Percentiles rank a stretch among this genome's conserved stretches.
Conservation (phyloP, 2,797 vertebrate species). For the Spinus pinus region DNA sequence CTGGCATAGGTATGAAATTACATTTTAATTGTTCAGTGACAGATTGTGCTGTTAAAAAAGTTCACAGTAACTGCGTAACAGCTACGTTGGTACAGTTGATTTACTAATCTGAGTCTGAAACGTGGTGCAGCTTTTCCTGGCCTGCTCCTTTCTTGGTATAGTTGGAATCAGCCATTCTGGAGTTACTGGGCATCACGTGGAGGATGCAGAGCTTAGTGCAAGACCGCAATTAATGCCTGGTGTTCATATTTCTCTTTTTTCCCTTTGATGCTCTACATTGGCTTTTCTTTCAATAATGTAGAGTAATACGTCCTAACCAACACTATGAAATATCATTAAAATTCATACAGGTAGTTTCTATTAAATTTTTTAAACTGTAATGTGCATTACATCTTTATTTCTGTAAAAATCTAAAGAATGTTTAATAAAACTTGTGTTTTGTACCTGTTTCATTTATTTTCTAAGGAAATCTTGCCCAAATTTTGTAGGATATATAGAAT, state of each 20-base stretch:
- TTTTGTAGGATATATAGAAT: background rate
- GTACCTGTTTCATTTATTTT: background rate
- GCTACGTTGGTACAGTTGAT: background rate
- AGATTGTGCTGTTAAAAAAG: background rate
- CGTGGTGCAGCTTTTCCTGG: background rate
- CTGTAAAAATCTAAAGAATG: background rate
- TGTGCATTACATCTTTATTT: background rate
- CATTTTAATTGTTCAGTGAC: background rate
- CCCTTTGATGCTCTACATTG: background rate
- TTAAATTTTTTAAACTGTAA: background rate
- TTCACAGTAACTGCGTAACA: background rate
- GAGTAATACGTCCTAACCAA: background rate
- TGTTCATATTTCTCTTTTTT: background rate
- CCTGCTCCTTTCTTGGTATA: fast-evolving
- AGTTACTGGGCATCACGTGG: fast-evolving
- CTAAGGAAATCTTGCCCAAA: background rate
- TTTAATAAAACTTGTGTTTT: background rate
- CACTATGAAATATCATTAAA: background rate
- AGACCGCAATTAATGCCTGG: background rate
- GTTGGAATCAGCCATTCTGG: background rate
- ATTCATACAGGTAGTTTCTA: background rate
- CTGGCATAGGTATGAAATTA: background rate
- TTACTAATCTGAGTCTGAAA: background rate
- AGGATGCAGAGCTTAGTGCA: background rate
- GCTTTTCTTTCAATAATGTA: background rate